Conservation (phyloP, 2,797 vertebrate species). For the Fistularia tabacaria region DNA sequence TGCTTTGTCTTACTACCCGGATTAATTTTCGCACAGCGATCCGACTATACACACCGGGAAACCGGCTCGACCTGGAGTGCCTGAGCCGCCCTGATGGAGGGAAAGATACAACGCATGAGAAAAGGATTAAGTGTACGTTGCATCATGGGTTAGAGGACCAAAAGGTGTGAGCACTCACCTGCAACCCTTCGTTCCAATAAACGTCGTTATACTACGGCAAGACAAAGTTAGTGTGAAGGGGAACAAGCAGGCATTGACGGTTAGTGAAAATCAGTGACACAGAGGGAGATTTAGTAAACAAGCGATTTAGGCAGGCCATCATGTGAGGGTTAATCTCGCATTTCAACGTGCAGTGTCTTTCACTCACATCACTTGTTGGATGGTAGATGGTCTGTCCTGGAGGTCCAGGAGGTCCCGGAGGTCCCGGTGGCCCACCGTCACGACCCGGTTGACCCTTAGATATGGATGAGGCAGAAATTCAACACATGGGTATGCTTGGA, state of each 20-base stretch:
- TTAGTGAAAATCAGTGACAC: conserved; percentile 40
- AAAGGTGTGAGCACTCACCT: conserved; percentile 59
- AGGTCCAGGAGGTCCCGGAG: conserved; percentile 84
- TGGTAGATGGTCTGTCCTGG: conserved; percentile 75
- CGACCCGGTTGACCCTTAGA: conserved; percentile 82
- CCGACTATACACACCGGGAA: conserved; percentile 71
- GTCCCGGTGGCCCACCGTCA: conserved; percentile 81
- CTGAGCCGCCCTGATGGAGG: conserved; percentile 54
- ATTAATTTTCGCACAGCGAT: neutral
- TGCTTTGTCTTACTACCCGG: neutral
- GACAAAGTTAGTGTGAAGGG: conserved; percentile 57
- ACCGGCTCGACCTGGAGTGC: conserved; percentile 66
- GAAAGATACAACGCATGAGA: neutral
- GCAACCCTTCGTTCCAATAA: conserved; percentile 46
- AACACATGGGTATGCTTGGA: neutral
- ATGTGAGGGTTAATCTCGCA: neutral
- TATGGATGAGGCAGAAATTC: neutral
- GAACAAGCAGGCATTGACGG: conserved; percentile 34
- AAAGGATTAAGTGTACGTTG: neutral
- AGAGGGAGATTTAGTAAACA: conserved; percentile 5
- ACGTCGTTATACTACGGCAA: conserved; percentile 63
- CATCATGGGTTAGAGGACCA: conserved; percentile 5
- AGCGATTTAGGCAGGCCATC: conserved; percentile 4
- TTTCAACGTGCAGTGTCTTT: neutral
- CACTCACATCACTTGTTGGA: conserved; percentile 52